These are phyloP conservation scores for Zygothrica quintamaculata DNA, from an alignment of 2,888 invertebrate species.

Conservation along the genomic window DNA sequence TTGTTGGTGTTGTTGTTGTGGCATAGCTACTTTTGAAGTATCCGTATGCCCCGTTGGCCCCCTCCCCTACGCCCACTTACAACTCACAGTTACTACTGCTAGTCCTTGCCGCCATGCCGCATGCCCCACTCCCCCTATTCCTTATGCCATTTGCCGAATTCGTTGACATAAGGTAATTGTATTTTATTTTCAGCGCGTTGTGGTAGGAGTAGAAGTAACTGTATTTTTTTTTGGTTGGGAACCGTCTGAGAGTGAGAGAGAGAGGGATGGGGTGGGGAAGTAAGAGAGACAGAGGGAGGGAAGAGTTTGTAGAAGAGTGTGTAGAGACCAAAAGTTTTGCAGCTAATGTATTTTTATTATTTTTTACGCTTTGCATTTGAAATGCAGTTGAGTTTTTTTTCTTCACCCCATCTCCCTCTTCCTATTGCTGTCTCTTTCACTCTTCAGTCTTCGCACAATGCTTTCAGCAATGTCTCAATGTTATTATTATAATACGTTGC, in stretches of 20 bases:
- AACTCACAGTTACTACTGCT: conserved; percentile 36
- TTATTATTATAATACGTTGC: conserved; percentile 58
- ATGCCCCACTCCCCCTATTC: no score
- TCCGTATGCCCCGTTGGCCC: conserved; percentile 43
- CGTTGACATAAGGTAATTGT: conserved; percentile 77
- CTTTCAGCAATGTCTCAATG: conserved; percentile 55
- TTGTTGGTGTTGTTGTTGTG: conserved; percentile 17
- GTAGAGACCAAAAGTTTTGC: conserved; percentile 52
- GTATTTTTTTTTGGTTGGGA: no score
- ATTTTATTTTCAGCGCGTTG: conserved; percentile 61
- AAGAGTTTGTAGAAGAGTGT: not conserved
- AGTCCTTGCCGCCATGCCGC: no score
- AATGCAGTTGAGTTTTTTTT: conserved; percentile 71
- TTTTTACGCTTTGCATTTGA: conserved; percentile 73
- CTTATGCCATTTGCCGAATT: conserved; percentile 51
- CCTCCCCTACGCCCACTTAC: conserved; percentile 22
- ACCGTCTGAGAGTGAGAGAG: conserved; percentile 1
- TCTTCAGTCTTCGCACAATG: conserved; percentile 33
- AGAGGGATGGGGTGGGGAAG: not conserved
- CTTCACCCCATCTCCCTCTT: no score
- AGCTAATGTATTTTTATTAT: conserved; percentile 80
- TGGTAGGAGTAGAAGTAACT: no score
- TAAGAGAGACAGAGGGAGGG: not conserved
- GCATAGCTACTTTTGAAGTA: conserved; percentile 52
- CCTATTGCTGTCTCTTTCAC: no score